Conservation (phyloP, 2,888 invertebrate genomes). For the Xylota segnis region DNA sequence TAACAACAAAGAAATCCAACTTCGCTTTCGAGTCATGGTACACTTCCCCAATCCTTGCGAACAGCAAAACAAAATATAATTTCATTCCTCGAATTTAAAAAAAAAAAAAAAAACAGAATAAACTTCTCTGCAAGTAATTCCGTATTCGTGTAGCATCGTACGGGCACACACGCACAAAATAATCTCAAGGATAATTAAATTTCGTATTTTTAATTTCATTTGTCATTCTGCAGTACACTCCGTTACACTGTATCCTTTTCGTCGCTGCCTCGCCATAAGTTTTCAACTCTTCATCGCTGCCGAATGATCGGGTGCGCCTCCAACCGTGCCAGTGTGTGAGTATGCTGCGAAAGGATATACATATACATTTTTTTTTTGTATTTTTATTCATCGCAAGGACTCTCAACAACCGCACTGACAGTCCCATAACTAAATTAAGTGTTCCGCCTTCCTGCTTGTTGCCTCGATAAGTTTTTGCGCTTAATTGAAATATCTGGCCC, state of each 20-base stretch:
- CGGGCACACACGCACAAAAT: not conserved
- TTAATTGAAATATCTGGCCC: constrained; percentile 75
- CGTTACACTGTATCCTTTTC: constrained; percentile 51
- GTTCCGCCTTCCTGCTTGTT: constrained; percentile 17
- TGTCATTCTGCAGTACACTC: constrained; percentile 59
- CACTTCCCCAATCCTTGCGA: too few species aligned
- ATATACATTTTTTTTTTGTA: too few species aligned
- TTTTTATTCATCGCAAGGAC: constrained; percentile 50
- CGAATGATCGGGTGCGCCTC: constrained; percentile 50
- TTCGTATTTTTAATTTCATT: constrained; percentile 70
- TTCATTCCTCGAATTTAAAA: too few species aligned
- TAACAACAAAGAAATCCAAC: too few species aligned
- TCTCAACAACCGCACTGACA: constrained; percentile 65
- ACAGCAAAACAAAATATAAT: too few species aligned
- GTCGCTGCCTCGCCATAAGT: constrained; percentile 28
- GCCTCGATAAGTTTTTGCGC: constrained; percentile 66
- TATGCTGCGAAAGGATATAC: not conserved
- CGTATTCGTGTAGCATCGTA: not conserved
- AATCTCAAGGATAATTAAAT: constrained; percentile 59
- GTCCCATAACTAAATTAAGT: constrained; percentile 70
- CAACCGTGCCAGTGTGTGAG: constrained; percentile 15
- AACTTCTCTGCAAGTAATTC: too few species aligned
- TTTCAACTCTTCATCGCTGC: constrained; percentile 40
- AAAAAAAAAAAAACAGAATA: too few species aligned
- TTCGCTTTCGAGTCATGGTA: too few species aligned